Evolutionary conservation across 2,888 invertebrate species (phyloP), one percentile per base, ranked within the genome.

Genomic region (Acanthosepion lycidas): DNA sequence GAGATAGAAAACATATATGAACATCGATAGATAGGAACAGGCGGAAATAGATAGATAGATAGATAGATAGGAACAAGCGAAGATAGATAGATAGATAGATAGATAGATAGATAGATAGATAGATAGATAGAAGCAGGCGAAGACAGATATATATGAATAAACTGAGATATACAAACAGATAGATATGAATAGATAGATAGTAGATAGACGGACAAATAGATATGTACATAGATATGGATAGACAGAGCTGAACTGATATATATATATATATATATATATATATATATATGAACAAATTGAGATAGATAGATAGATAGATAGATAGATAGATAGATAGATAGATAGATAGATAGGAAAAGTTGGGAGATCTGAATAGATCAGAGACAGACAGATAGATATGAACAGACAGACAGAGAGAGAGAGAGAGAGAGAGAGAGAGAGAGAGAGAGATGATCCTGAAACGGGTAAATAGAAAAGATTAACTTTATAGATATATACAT

Each of bases 361-460:
- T 28, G 91, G 42, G 33, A 20, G 15, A 48, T 91, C 91, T 51
- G 49, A 91, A 49, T 51, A 49, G 91, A 15, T 51, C n/a, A 91
- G 91, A 94, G 91, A 91, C 5, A 59, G 51, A 91, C 91, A 53
- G 91, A 91, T 53, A 51, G 91, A 94, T 53, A 91, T 42, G 91
- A 49, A 91, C 48, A 53, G 91, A 15, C 42, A 2, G 42, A 42
- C 1, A 42, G 42, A n/a, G n/a, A n/a, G n/a, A n/a, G n/a, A n/a
- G 33, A 33, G 33, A 33, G 33, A 42, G 42, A 42, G 1, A 42
- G 42, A 42, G 33, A 33, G 33, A 33, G 33, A 42, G 33, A 33
- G 33, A 33, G 33, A 42, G 42, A 42, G 1, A 42, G 42, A 42
- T 42, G 2, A 42, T 3, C 42, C 42, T 42, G 42, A 42, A 42